Evolutionary conservation across 2,888 invertebrate genomes (phyloP).

Genomic region (Euplagia quadripunctaria): DNA sequence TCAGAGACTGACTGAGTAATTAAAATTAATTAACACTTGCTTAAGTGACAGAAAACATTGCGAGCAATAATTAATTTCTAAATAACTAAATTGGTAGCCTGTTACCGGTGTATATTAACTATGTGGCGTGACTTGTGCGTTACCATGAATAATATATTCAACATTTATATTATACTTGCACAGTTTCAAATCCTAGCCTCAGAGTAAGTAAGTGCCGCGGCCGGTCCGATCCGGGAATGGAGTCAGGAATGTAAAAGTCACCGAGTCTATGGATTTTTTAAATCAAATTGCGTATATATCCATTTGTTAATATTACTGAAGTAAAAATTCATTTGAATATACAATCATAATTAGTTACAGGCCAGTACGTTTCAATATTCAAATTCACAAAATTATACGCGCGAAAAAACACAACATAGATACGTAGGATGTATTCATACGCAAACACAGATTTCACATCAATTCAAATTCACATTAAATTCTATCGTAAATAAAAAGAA

Average conservation of each 20-base stretch:
- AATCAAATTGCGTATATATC: background rate
- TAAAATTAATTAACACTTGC: background rate
- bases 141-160: background rate
- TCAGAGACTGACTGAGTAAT: background rate
- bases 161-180: background rate
- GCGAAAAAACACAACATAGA: background rate
- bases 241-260: background rate
- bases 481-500: conserved; percentile 31
- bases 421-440: conserved; percentile 25
- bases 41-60: background rate
- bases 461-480: conserved; percentile 14
- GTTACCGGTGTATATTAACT: background rate
- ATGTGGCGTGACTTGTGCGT: too few species aligned
- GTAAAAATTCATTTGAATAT: background rate
- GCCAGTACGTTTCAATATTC: background rate
- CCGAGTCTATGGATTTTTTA: background rate
- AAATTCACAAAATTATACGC: conserved; percentile 11
- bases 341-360: background rate
- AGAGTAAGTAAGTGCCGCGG: background rate
- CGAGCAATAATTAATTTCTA: background rate
- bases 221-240: background rate
- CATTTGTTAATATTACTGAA: background rate
- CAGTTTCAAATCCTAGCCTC: background rate
- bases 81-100: background rate
- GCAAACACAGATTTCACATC: conserved; percentile 24